Evolutionary conservation across 2,888 invertebrate species (phyloP).

Genomic region (Cinara cedri): DNA sequence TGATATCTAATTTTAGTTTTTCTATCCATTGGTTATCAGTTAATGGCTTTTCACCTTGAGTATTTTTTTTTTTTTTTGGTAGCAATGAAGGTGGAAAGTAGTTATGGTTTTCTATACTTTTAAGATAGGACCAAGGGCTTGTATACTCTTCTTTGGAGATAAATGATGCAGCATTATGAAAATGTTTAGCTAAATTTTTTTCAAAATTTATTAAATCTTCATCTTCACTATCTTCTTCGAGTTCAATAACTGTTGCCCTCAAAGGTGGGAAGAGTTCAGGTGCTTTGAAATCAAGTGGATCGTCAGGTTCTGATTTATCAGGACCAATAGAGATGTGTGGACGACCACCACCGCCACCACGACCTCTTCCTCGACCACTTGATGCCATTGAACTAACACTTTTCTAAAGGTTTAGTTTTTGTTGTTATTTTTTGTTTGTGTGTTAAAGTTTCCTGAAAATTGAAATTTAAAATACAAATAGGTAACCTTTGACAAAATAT

Average conservation of each 20-base stretch:
- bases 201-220: constrained; percentile 60
- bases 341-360: constrained; percentile 21
- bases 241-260: constrained; percentile 25
- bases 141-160: constrained; percentile 44
- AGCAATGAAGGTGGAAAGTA: constrained; percentile 49
- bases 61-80: constrained; percentile 44
- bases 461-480: background rate
- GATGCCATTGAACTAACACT: constrained; percentile 51
- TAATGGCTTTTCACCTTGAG: constrained; percentile 50
- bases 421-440: constrained; percentile 40
- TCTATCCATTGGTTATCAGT: constrained; percentile 51
- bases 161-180: constrained; percentile 51
- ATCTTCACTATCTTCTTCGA: constrained; percentile 60
- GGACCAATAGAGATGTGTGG: constrained; percentile 42
- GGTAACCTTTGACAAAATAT: too few relatives aligned
- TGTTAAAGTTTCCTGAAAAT: constrained; percentile 27
- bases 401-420: constrained; percentile 41
- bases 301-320: constrained; percentile 51
- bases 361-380: constrained; percentile 50
- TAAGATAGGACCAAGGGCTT: constrained; percentile 54
- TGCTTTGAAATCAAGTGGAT: constrained; percentile 54
- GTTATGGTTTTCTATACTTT: constrained; percentile 41
- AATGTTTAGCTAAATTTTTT: constrained; percentile 43
- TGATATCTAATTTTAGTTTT: constrained; percentile 42
- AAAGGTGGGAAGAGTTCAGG: constrained; percentile 55